phyloP scores from a whole-genome alignment of 2,797 vertebrate genomes.

The Thalassophryne amazonica region DNA sequence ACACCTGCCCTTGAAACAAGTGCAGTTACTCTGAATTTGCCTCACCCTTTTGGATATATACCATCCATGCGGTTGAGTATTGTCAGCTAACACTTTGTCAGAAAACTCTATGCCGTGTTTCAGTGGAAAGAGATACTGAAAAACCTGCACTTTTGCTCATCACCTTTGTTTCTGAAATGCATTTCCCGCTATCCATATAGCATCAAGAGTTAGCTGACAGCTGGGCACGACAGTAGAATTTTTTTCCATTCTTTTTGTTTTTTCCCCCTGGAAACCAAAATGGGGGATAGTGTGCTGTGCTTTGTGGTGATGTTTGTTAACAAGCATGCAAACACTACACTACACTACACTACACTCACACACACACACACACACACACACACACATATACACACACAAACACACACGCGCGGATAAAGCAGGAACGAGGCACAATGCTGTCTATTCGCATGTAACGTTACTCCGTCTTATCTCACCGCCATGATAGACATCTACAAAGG shows the following conservation, averaged over 20 bases:
- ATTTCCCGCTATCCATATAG: slow-evolving; percentile 26
- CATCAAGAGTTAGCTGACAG: slow-evolving; percentile 50
- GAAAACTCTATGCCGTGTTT: slow-evolving; percentile 12
- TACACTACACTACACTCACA: slow-evolving; percentile 1
- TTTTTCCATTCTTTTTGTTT: slow-evolving; percentile 2
- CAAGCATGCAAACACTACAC: slow-evolving; percentile 9
- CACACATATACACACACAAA: background rate
- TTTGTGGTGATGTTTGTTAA: slow-evolving; percentile 21
- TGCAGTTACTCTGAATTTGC: slow-evolving; percentile 47
- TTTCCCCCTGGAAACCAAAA: slow-evolving; percentile 22
- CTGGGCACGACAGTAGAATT: slow-evolving; percentile 10
- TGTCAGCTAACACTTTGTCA: slow-evolving; percentile 42
- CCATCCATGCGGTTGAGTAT: slow-evolving; percentile 42
- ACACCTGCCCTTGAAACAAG: slow-evolving; percentile 18
- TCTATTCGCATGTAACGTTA: slow-evolving; percentile 73
- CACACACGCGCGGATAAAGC: slow-evolving; percentile 11
- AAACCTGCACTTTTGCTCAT: slow-evolving; percentile 22
- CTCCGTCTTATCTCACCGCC: slow-evolving; percentile 70
- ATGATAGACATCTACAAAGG: slow-evolving; percentile 79
- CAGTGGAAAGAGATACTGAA: slow-evolving; percentile 15
- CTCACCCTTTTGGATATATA: slow-evolving; percentile 51
- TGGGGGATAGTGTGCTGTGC: slow-evolving; percentile 11
- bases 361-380: background rate
- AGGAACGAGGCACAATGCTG: slow-evolving; percentile 64
- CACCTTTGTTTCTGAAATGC: slow-evolving; percentile 30